A percentile compares a stretch with the other conserved stretches of the same genome.
phyloP scores from a whole-genome alignment of 2,113 vertebrate species.

The Sorex fumeus region DNA sequence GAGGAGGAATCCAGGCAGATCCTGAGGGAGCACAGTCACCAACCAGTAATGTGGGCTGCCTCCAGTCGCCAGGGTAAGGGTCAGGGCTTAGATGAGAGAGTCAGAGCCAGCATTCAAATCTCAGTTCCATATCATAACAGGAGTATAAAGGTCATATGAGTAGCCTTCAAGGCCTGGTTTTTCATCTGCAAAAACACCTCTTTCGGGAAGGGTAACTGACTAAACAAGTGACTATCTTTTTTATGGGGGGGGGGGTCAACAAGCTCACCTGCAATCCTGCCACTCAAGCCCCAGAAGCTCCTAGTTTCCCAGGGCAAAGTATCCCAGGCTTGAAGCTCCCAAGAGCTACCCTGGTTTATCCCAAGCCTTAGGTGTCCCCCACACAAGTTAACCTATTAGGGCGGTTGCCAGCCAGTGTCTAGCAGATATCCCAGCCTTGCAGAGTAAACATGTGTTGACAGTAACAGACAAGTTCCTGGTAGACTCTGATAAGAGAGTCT shows the following conservation, averaged over 20 bases:
- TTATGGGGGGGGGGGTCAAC: background rate
- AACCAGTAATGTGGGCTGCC: background rate
- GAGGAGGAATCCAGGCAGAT: background rate
- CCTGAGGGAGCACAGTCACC: background rate
- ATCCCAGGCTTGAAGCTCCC: background rate
- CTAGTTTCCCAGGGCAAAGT: background rate
- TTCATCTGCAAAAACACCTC: background rate
- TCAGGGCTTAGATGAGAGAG: background rate
- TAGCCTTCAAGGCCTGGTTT: constrained; percentile 5
- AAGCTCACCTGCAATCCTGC: background rate
- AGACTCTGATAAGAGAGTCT: constrained; percentile 65
- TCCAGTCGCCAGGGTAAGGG: background rate
- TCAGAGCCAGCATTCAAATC: background rate
- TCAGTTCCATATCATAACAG: background rate
- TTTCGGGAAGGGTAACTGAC: background rate
- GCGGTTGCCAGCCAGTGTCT: background rate
- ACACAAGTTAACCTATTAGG: background rate
- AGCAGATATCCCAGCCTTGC: background rate
- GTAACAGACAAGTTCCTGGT: constrained; percentile 46
- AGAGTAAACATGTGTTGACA: constrained; percentile 67
- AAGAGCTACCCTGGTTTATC: background rate
- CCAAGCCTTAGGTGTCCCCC: background rate
- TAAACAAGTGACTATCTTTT: background rate
- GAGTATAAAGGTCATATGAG: background rate
- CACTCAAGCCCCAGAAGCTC: background rate